A percentile compares a stretch with the other conserved stretches of the same genome.
These are phyloP conservation scores for Sinocyclocheilus anshuiensis DNA, from an alignment of 2,113 vertebrate species.

Conservation along the genomic window DNA sequence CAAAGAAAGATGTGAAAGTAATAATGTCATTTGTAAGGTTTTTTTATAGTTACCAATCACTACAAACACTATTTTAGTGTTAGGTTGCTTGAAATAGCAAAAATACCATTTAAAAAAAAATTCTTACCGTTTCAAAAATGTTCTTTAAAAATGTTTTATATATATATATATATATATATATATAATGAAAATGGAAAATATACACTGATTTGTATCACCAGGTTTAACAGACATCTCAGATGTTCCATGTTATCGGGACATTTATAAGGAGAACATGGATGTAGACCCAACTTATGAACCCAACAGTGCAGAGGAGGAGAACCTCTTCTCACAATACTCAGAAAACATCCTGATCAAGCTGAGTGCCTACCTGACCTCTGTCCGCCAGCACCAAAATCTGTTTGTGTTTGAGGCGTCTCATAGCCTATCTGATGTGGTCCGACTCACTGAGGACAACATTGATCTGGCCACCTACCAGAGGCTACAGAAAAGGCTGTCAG, in stretches of 20 bases:
- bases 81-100: too few species aligned
- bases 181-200: too few species aligned
- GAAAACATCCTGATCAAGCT: constrained; percentile 71
- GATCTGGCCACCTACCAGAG: constrained; percentile 70
- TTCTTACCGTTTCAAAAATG: too few species aligned
- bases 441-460: constrained; percentile 67
- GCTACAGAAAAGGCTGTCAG: constrained; percentile 71
- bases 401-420: constrained; percentile 72
- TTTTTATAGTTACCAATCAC: background rate
- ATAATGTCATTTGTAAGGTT: background rate
- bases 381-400: constrained; percentile 71
- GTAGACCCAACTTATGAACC: constrained; percentile 75
- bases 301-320: constrained; percentile 67
- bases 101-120: too few species aligned
- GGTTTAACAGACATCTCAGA: constrained; percentile 72
- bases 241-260: constrained; percentile 73
- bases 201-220: constrained; percentile 39
- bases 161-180: too few species aligned
- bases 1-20: background rate
- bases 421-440: constrained; percentile 65
- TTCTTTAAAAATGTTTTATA: too few species aligned
- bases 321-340: constrained; percentile 70
- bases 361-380: constrained; percentile 64
- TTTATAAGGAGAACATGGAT: constrained; percentile 67
- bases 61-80: background rate